Conservation (phyloP, 1,140 invertebrate species). For the Oncopodura yosiiana region DNA sequence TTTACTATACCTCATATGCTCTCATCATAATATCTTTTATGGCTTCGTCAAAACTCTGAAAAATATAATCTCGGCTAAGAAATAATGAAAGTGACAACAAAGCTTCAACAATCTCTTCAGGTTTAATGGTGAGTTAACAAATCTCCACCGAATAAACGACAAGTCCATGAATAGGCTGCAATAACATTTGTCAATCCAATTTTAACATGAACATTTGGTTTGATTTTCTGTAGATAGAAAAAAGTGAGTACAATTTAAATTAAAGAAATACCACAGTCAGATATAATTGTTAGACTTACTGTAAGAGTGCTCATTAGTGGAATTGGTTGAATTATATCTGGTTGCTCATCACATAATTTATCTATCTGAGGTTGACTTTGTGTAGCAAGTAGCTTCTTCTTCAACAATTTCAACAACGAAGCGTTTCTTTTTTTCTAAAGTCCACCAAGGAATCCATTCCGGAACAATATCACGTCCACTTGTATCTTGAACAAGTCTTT, state of each 20-base stretch:
- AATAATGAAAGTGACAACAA: conserved; percentile 16
- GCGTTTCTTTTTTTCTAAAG: conserved; percentile 12
- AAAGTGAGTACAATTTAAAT: neutral
- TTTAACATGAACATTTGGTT: conserved; percentile 15
- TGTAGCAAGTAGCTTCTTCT: neutral
- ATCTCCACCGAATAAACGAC: conserved; percentile 16
- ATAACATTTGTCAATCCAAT: conserved; percentile 20
- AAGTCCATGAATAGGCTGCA: conserved; percentile 16
- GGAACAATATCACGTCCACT: conserved; percentile 54
- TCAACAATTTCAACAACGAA: conserved; percentile 12
- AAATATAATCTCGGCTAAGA: conserved; percentile 11
- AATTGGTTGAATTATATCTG: conserved; percentile 6
- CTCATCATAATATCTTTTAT: conserved; percentile 18
- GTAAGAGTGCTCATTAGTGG: conserved; percentile 15
- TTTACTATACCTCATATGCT: conserved; percentile 22
- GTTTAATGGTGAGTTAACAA: neutral
- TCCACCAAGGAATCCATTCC: conserved; percentile 64
- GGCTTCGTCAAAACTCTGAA: conserved; percentile 16
- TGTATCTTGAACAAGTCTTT: conserved; percentile 49
- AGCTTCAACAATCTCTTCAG: conserved; percentile 6
- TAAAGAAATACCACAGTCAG: neutral
- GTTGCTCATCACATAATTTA: neutral
- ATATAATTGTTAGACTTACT: neutral
- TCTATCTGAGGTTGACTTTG: neutral
- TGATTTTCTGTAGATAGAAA: conserved; percentile 15